Conservation (phyloP, 2,797 vertebrate genomes). For the Typhlichthys eigenmanni region DNA sequence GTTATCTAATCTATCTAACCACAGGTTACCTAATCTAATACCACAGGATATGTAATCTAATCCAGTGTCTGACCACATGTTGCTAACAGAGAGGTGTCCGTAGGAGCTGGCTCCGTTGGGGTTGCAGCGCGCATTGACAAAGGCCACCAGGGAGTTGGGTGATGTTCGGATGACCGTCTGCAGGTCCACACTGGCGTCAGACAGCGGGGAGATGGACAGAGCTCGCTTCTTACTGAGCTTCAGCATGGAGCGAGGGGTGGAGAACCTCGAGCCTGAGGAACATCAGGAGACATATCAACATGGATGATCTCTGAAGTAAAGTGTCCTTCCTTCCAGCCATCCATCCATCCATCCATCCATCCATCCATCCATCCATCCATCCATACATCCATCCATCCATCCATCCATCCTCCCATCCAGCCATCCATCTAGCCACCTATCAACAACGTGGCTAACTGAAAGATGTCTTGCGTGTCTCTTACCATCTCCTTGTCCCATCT, state of each 20-base stretch:
- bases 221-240: slow-evolving; percentile 95
- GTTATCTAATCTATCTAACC: too few relatives aligned
- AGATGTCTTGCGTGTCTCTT: slow-evolving; percentile 36
- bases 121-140: slow-evolving; percentile 93
- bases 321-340: too few relatives aligned
- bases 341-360: neutral
- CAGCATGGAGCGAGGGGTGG: slow-evolving; percentile 88
- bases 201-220: slow-evolving; percentile 94
- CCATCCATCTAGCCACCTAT: neutral
- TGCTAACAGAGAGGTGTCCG: slow-evolving; percentile 92
- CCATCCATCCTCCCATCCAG: neutral
- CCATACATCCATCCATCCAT: neutral
- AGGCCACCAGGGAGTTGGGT: slow-evolving; percentile 95
- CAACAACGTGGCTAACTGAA: neutral
- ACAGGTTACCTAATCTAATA: too few relatives aligned
- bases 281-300: neutral
- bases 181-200: slow-evolving; percentile 93
- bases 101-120: slow-evolving; percentile 88
- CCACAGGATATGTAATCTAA: too few relatives aligned
- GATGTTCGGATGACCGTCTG: slow-evolving; percentile 97
- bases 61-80: slow-evolving; percentile 85
- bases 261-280: slow-evolving; percentile 85
- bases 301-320: too few relatives aligned
- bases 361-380: too few relatives aligned
- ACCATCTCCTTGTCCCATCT: slow-evolving; percentile 82